phyloP scores from a whole-genome alignment of 2,113 vertebrate species.

The Siphamia tubifer region DNA sequence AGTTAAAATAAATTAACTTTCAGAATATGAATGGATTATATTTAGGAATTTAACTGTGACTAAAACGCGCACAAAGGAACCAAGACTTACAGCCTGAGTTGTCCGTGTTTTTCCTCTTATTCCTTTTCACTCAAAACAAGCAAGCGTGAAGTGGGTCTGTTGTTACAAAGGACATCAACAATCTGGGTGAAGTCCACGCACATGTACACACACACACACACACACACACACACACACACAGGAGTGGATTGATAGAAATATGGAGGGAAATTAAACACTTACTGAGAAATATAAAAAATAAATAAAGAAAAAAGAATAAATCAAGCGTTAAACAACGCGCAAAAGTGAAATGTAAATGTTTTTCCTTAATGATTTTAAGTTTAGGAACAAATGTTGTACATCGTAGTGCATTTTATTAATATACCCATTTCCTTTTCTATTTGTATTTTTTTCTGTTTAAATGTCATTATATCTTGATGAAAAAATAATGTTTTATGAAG shows the following conservation, averaged over 20 bases:
- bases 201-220: not conserved
- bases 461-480: no score
- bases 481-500: no score
- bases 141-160: conserved; percentile 66
- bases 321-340: no score
- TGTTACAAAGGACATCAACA: conserved; percentile 66
- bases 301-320: conserved; percentile 35
- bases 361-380: not conserved
- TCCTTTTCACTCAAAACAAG: conserved; percentile 47
- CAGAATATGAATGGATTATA: not conserved
- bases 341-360: not conserved
- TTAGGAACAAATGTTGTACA: not conserved
- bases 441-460: no score
- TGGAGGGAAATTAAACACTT: conserved; percentile 46
- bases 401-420: no score
- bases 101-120: conserved; percentile 21
- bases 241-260: not conserved
- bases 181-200: conserved; percentile 53
- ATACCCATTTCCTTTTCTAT: not conserved
- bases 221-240: not conserved
- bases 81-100: conserved; percentile 5
- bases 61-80: not conserved
- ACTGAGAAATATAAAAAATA: conserved; percentile 59
- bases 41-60: no score
- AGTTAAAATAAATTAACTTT: not conserved